Conservation (phyloP, 92 coral and sea anemone species). For the Palythoa grandis region DNA sequence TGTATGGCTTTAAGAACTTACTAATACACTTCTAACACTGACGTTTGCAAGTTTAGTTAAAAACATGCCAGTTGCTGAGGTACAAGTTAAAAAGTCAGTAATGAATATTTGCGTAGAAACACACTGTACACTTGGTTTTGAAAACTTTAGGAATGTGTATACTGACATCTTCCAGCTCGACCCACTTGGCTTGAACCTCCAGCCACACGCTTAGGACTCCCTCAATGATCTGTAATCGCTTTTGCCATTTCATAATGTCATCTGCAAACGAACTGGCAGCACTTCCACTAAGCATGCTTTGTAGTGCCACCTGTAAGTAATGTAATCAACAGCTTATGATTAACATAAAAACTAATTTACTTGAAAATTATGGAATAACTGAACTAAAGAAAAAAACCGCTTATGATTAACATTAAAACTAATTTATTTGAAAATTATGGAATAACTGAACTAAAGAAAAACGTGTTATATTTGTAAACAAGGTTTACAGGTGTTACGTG, state of each 20-base stretch:
- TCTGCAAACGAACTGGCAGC: conserved; percentile 99
- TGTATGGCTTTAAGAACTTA: no score
- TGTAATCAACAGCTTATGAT: background rate
- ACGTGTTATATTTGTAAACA: no score
- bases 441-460: no score
- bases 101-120: background rate
- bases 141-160: background rate
- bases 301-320: conserved; percentile 80
- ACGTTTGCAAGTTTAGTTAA: no score
- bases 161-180: conserved; percentile 96
- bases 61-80: no score
- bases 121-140: background rate
- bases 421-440: no score
- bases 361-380: no score
- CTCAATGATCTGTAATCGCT: conserved; percentile 93
- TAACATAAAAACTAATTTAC: no score
- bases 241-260: conserved; percentile 98
- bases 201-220: conserved; percentile 97
- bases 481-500: no score
- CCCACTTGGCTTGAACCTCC: conserved; percentile 98
- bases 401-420: background rate
- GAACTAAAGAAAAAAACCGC: no score
- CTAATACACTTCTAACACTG: no score
- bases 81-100: no score
- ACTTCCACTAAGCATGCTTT: conserved; percentile 94